Conservation (phyloP, 2,113 vertebrate species). For the Chascanopsetta lugubris region DNA sequence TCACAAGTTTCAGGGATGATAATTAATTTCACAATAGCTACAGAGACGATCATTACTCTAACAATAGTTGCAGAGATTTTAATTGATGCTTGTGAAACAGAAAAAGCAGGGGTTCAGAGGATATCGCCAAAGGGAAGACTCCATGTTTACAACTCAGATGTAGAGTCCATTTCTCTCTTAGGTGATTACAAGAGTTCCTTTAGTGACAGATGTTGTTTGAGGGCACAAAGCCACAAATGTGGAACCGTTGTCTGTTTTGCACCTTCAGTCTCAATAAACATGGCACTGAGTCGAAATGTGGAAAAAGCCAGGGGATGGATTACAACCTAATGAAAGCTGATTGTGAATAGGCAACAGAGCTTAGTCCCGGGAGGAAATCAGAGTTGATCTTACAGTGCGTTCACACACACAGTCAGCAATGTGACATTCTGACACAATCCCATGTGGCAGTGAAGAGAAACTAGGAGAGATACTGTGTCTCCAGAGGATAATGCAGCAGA, state of each 20-base stretch:
- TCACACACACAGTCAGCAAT: background rate
- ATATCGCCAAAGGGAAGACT: background rate
- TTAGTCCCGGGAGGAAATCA: conserved; percentile 4
- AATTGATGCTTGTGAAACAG: conserved; percentile 23
- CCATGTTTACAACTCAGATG: conserved; percentile 39
- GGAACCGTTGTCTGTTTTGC: conserved; percentile 6
- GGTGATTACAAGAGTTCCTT: conserved; percentile 14
- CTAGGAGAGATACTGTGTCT: background rate
- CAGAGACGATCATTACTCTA: no score
- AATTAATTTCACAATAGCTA: conserved; percentile 2
- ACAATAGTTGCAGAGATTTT: conserved; percentile 25
- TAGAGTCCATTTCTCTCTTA: conserved; percentile 23
- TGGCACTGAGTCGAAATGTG: conserved; percentile 19
- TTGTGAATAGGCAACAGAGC: background rate
- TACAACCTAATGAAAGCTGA: conserved; percentile 19
- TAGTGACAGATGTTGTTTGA: conserved; percentile 36
- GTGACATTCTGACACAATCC: conserved; percentile 18
- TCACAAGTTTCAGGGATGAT: no score
- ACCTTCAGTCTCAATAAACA: conserved; percentile 26
- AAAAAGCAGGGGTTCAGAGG: conserved; percentile 13
- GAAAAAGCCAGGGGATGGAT: conserved; percentile 12
- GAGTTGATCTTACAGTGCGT: conserved; percentile 27
- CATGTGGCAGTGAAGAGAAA: conserved; percentile 5
- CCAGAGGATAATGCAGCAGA: conserved; percentile 15
- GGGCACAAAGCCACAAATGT: background rate